These are phyloP conservation scores for Carassius gibelio DNA, from an alignment of 2,113 vertebrate species.

Conservation along the genomic window DNA sequence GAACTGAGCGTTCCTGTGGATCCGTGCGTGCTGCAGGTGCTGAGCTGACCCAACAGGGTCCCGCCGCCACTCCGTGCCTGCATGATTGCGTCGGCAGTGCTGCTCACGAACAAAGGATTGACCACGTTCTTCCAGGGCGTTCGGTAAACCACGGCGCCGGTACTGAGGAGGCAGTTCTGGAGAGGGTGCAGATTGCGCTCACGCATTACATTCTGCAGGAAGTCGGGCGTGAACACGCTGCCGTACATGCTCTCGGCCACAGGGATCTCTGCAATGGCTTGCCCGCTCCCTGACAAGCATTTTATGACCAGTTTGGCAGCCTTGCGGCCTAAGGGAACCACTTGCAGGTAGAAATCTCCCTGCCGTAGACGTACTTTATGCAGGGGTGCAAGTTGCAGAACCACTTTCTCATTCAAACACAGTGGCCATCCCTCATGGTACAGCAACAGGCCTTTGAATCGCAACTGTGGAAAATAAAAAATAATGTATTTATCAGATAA, in stretches of 20 bases:
- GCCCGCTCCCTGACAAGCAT: constrained; percentile 79
- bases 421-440: constrained; percentile 84
- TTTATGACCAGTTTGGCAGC: constrained; percentile 81
- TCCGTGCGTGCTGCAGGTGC: constrained; percentile 67
- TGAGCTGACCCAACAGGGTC: constrained; percentile 69
- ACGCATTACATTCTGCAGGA: constrained; percentile 79
- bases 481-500: constrained; percentile 31
- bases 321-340: constrained; percentile 77
- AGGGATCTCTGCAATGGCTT: constrained; percentile 76
- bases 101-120: constrained; percentile 77
- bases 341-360: constrained; percentile 84
- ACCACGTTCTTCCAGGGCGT: constrained; percentile 81
- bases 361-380: constrained; percentile 79
- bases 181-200: constrained; percentile 75
- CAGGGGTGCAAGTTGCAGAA: constrained; percentile 80
- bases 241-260: constrained; percentile 81
- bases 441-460: constrained; percentile 78
- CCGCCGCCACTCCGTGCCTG: constrained; percentile 62
- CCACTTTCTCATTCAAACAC: constrained; percentile 80
- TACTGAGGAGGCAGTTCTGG: constrained; percentile 81
- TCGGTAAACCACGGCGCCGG: constrained; percentile 75
- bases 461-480: constrained; percentile 69
- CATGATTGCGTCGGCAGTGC: constrained; percentile 73
- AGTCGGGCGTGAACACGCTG: constrained; percentile 79
- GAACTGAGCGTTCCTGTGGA: constrained; percentile 78